A percentile compares a stretch with the other conserved stretches of the same genome.
Conservation (phyloP, 2,113 vertebrate genomes). For the Tachuris rubrigastra region DNA sequence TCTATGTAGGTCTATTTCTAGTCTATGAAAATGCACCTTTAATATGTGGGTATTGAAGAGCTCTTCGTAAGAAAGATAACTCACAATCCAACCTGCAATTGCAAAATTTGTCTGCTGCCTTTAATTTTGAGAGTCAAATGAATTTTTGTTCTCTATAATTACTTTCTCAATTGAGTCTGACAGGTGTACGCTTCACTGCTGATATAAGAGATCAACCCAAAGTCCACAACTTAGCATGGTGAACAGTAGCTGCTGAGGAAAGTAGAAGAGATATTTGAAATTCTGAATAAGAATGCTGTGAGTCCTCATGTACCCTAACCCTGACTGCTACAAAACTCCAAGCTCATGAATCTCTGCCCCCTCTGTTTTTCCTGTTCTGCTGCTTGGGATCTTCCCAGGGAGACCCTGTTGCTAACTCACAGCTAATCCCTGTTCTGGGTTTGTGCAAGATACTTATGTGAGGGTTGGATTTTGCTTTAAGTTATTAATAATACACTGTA, state of each 20-base stretch:
- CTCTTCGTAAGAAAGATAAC: neutral
- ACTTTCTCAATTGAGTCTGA: neutral
- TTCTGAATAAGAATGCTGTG: neutral
- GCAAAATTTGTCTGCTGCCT: neutral
- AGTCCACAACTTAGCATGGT: neutral
- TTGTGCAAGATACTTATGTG: neutral
- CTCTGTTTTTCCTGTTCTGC: neutral
- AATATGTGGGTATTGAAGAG: neutral
- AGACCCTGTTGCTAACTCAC: too few relatives aligned
- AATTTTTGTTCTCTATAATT: neutral
- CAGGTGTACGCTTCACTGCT: neutral
- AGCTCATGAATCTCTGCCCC: neutral
- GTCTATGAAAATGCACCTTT: neutral
- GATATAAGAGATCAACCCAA: neutral
- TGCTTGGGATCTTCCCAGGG: neutral
- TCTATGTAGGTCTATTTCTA: neutral
- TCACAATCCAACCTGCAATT: neutral
- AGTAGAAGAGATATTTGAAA: neutral
- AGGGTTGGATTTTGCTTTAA: neutral
- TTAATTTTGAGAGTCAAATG: neutral
- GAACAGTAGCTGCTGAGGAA: neutral
- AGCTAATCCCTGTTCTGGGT: neutral
- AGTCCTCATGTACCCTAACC: neutral
- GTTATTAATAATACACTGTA: neutral
- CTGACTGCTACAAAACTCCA: neutral